Evolutionary conservation across 2,113 vertebrate species (phyloP).

Genomic region (Urocynchramus pylzowi): DNA sequence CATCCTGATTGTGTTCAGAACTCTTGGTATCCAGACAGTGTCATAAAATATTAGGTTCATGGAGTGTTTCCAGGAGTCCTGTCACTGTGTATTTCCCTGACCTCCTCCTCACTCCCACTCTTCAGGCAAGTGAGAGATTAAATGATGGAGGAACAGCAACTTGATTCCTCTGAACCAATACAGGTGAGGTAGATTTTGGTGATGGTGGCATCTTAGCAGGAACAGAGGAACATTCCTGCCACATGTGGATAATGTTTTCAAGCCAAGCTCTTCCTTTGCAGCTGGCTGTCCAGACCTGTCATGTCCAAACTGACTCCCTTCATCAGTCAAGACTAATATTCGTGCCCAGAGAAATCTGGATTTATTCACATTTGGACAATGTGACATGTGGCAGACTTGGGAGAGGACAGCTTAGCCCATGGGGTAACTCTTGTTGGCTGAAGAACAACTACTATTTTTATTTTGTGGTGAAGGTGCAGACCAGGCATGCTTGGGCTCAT

Average conservation of each 20-base stretch:
- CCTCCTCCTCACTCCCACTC: fast-evolving
- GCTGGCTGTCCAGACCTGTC: background rate
- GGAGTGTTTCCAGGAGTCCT: background rate
- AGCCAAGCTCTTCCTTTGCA: background rate
- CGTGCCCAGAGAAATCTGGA: background rate
- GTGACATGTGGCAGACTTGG: background rate
- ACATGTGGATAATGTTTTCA: background rate
- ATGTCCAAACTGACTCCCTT: background rate
- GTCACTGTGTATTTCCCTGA: background rate
- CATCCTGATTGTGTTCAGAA: background rate
- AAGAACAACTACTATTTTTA: background rate
- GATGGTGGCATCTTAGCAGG: constrained; percentile 14
- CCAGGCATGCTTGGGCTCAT: background rate
- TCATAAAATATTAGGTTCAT: background rate
- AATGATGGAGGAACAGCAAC: background rate
- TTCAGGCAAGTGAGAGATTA: background rate
- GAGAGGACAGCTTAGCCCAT: background rate
- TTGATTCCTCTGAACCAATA: background rate
- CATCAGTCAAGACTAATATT: background rate
- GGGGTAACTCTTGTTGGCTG: background rate
- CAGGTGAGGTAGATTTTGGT: background rate
- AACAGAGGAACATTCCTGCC: background rate
- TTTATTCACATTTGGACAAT: background rate
- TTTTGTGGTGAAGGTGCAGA: background rate
- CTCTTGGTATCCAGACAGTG: background rate